Evolutionary conservation across 2,888 invertebrate genomes (phyloP), one percentile per base, ranked within the genome.

Genomic region (Rhynchonema sp.): DNA sequence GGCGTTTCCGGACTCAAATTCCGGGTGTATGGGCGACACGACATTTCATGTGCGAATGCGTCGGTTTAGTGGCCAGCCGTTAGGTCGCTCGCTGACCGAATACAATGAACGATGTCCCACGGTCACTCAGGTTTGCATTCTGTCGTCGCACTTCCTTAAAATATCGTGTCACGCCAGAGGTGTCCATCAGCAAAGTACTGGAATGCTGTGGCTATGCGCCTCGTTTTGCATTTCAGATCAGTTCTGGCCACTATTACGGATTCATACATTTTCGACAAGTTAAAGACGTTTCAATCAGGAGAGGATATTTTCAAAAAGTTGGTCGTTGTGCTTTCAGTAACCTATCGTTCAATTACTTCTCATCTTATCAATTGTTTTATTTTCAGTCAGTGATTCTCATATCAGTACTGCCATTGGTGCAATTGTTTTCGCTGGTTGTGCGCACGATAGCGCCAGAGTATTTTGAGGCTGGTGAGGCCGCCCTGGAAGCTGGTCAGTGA

Each of bases 1-100:
- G 74, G 91, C 96, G 52, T 98, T 98, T 76, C 98, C 98, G 1
- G 98, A 98, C 76, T 96, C 96, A 0, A 98, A 98, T 78, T 94
- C 94, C 69, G 91, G 92, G 59, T 91, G 92, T 74, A 92, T 94
- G 88, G 92, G 94, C 57, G 94, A 98, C 74, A 96, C 94, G 56
- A 87, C 86, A 74, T 98, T 92, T 76, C 90, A 92, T 72, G 87
- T 98, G 70, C 81, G 92, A 63, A 81, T 96, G 65, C 83, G 89
- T 26, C 59, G 62, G 46, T 55, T 60, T 29, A 27, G 29, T n/a
- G n/a, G n/a, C 30, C 28, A 26, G 20, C 6, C 3, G 3, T n/a
- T 49, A 3, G 23, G 3, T 49, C 23, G n/a, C 3, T 13, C n/a
- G 49, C 49, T 20, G 9, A n/a, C 3, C n/a, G 49, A 49, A 6